Evolutionary conservation across 2,113 vertebrate genomes (phyloP), one percentile per base, ranked within the genome.

Genomic region (Tapirus terrestris): DNA sequence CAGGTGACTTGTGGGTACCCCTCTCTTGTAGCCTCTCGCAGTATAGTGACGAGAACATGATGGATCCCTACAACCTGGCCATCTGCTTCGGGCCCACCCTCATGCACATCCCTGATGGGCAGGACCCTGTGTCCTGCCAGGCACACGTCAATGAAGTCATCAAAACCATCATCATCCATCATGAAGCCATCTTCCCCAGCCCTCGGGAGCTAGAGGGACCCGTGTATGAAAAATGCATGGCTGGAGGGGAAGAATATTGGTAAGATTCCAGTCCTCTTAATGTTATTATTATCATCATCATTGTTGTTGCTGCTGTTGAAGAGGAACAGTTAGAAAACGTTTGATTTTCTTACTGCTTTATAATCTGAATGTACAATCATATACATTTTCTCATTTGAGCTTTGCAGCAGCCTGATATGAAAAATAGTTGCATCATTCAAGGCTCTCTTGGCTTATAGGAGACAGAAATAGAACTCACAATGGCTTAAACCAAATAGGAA

Each of bases 11-110:
- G 58, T 79, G 92, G 93, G 13, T 89, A 2, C 0, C 51, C 97
- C 97, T 97, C 60, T 98, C 92, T 98, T 85, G 94, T 97, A 99
- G 99, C 98, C 97, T 99, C 97, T 99, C 99, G 0, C 99, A 99
- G 98, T 99, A 99, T 98, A 99, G 99, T 0, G 99, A 99, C 85
- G 99, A 99, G 98, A 99, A 99, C 99, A 99, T 99, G 99, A 99
- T 99, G 99, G 99, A 99, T 96, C 99, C 99, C 96, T 99, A 99
- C 99, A 99, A 99, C 98, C 98, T 99, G 96, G 99, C 99, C 96
- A 99, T 99, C 98, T 99, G 99, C 99, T 99, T 99, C 10, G 99
- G 99, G 86, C 99, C 99, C 97, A 99, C 99, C 1, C 98, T 99
- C 98, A 99, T 99, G 99, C 99, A 99, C 93, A 99, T 99, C 91